Evolutionary conservation across 2,888 invertebrate species (phyloP).

Genomic region (Drosophila robusta): DNA sequence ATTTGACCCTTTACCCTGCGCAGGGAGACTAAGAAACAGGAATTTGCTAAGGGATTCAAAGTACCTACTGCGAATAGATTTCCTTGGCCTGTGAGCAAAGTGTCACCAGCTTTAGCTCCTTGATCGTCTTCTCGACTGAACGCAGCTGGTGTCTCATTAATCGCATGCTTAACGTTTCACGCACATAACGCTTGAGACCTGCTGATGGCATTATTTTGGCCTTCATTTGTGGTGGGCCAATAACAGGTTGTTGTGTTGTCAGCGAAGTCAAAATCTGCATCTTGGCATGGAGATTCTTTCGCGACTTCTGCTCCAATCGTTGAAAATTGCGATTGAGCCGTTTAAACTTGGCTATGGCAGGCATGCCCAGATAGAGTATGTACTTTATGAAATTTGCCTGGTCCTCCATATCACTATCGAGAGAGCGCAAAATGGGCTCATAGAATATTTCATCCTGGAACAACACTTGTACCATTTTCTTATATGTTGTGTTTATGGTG

Average conservation of each 20-base stretch:
- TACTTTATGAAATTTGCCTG: constrained; percentile 81
- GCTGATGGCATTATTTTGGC: constrained; percentile 23
- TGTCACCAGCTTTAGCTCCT: constrained; percentile 81
- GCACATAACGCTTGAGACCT: constrained; percentile 77
- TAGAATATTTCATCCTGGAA: constrained; percentile 83
- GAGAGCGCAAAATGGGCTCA: constrained; percentile 82
- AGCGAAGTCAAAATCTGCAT: constrained; percentile 1
- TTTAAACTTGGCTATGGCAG: constrained; percentile 77
- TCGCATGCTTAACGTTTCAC: constrained; percentile 82
- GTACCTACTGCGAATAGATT: constrained; percentile 79
- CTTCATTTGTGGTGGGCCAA: constrained; percentile 27
- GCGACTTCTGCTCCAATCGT: constrained; percentile 70
- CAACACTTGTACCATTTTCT: constrained; percentile 79
- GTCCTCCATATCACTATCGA: constrained; percentile 82
- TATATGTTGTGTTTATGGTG: constrained; percentile 81
- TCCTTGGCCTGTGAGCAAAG: constrained; percentile 81
- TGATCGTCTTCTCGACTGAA: constrained; percentile 79
- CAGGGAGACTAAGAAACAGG: not conserved
- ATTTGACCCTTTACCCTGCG: constrained; percentile 77
- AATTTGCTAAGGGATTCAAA: not conserved
- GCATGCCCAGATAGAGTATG: constrained; percentile 81
- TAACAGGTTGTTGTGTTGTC: constrained; percentile 36
- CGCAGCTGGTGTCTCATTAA: constrained; percentile 72
- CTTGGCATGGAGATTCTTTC: constrained; percentile 56
- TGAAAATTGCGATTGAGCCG: constrained; percentile 73